Percentiles rank a stretch among this genome's conserved stretches.
These are phyloP conservation scores for Saccostrea glomerata DNA, from an alignment of 1,140 invertebrate species.

Conservation along the genomic window DNA sequence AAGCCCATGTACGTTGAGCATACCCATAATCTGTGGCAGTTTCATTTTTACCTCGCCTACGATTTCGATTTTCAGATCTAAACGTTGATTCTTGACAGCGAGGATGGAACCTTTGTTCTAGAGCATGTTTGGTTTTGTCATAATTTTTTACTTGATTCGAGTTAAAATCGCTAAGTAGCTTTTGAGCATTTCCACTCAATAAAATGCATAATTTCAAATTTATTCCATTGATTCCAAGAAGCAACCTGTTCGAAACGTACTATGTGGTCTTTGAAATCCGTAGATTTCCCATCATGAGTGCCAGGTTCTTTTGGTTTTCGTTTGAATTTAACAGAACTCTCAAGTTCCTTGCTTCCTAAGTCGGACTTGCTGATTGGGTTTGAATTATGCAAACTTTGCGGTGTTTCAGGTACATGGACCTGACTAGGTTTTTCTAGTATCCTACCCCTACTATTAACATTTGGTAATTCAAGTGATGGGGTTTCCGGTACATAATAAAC, in stretches of 20 bases:
- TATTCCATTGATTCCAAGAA: too few relatives aligned
- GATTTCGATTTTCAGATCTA: slow-evolving; percentile 49
- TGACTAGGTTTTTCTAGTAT: neutral
- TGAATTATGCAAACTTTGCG: neutral
- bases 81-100: slow-evolving; percentile 46
- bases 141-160: slow-evolving; percentile 24
- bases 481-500: too few relatives aligned
- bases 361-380: neutral
- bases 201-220: slow-evolving; percentile 27
- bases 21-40: slow-evolving; percentile 40
- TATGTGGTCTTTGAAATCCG: slow-evolving; percentile 47
- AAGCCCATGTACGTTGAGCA: slow-evolving; percentile 23
- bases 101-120: slow-evolving; percentile 48
- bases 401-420: neutral
- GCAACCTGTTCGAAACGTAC: slow-evolving; percentile 46
- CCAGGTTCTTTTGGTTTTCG: slow-evolving; percentile 40
- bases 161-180: slow-evolving; percentile 47
- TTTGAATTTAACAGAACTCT: neutral
- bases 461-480: too few relatives aligned
- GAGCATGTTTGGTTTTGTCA: neutral
- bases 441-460: neutral
- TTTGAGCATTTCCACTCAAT: slow-evolving; percentile 47
- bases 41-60: slow-evolving; percentile 9
- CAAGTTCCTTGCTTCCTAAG: neutral
- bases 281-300: slow-evolving; percentile 43